Evolutionary conservation across 2,888 invertebrate species (phyloP).

Genomic region (Bellardia bayeri): DNA sequence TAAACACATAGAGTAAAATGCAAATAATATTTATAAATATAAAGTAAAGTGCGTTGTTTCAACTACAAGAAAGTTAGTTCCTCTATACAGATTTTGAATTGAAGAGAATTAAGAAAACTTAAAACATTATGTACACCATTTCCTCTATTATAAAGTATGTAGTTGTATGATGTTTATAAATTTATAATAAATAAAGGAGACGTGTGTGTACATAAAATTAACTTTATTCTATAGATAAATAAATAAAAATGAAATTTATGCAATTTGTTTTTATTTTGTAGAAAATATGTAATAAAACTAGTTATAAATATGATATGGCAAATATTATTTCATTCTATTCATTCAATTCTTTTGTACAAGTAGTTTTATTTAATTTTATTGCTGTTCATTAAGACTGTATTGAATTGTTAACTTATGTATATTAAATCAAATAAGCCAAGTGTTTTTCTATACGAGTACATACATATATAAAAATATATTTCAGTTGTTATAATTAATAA

Average conservation of each 20-base stretch:
- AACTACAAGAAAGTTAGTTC: background rate
- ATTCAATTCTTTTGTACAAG: background rate
- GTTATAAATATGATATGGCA: background rate
- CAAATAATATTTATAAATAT: background rate
- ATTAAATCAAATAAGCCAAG: slow-evolving; percentile 11
- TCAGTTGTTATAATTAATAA: background rate
- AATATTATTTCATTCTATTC: slow-evolving; percentile 3
- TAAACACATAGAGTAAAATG: background rate
- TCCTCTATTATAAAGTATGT: background rate
- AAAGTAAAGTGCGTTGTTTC: background rate
- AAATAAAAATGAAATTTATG: background rate
- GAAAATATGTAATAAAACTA: background rate
- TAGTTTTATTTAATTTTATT: slow-evolving; percentile 8
- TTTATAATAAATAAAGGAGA: no score
- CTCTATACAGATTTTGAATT: background rate
- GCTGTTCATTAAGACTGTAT: slow-evolving; percentile 31
- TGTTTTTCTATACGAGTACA: background rate
- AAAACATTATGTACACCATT: background rate
- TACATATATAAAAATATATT: background rate
- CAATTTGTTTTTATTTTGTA: background rate
- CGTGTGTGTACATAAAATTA: background rate
- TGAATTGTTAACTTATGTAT: background rate
- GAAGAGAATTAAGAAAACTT: background rate
- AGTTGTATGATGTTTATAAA: background rate
- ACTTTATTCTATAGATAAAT: background rate